A percentile compares a stretch with the other conserved stretches of the same genome.
Evolutionary conservation across 30 jellyfish, hydroid and myxozoan species (phyloP).

Genomic region (Chrysaora quinquecirrha): DNA sequence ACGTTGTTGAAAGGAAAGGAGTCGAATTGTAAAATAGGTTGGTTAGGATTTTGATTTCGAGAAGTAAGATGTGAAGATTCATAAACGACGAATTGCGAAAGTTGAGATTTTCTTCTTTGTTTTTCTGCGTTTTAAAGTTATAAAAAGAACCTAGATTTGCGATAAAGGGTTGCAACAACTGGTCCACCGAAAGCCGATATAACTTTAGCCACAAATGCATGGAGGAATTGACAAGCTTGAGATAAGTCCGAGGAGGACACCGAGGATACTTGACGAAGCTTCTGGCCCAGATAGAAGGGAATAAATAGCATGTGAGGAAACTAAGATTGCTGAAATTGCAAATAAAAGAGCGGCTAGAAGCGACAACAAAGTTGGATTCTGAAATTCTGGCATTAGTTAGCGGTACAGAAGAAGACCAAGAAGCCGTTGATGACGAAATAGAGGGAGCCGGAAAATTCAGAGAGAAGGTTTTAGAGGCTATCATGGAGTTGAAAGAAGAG

Average conservation of each 20-base stretch:
- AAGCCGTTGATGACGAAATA: not conserved
- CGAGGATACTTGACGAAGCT: not conserved
- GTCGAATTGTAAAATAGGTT: no score
- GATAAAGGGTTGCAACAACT: no score
- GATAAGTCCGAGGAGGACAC: not conserved
- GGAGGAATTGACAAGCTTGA: not conserved
- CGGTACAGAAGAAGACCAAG: not conserved
- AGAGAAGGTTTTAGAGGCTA: not conserved
- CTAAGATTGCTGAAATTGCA: not conserved
- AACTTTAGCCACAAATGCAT: no score
- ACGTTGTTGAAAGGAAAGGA: no score
- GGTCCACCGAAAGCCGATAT: no score
- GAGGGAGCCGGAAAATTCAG: not conserved
- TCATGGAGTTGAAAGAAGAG: not conserved
- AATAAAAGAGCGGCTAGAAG: not conserved
- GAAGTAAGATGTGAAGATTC: no score
- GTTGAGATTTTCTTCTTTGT: no score
- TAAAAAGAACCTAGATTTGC: no score
- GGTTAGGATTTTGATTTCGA: no score
- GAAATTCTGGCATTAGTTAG: not conserved
- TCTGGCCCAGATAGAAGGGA: no score
- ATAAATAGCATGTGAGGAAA: not conserved
- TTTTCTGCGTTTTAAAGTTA: no score
- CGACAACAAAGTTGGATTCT: not conserved
- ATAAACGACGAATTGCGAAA: no score